Base-by-base conservation (phyloP, 2,888 invertebrate genomes). In the Ligdia adustata region DNA sequence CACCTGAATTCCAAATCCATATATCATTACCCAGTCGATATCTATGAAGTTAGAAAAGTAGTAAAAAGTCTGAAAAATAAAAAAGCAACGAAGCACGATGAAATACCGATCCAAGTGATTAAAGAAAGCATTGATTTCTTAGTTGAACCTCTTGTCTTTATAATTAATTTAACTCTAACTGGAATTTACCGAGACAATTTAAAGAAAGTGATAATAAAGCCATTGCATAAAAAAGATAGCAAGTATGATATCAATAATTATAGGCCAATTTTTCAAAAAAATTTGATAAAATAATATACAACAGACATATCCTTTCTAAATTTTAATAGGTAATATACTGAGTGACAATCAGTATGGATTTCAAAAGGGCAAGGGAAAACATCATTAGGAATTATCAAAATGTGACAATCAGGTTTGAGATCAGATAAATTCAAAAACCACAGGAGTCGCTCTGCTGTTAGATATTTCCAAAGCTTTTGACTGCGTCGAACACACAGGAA, bases 221-320 rank as follows among this genome's bases (percentile, higher is more conserved):
- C 27, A 7, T 5, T 27, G 9, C 12, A 27, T 12, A n/a, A 27
- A 27, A 27, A 27, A 27, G 27, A 6, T 5, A 1, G 2, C 1
- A 27, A 5, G 12, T 5, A 27, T 12, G 12, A 27, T 12, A 12
- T 29, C 0, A 29, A 14, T n/a, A 29, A 29, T 14, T 29, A 29
- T n/a, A 14, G 29, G 9, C 29, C 14, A 1, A 29, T 14, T 4
- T 1, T 29, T 3, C 29, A 14, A 1, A 5, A 29, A 14, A 29
- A n/a, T 29, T n/a, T n/a, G n/a, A n/a, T 29, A 29, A 14, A 29
- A 14, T 4, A 6, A 29, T 14, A n/a, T 29, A 29, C n/a, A 29
- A 29, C n/a, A 29, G 29, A n/a, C 2, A n/a, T 1, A 1, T 29
- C 29, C 2, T 29, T 29, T 14, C n/a, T 29, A 2, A 14, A 29